A percentile compares a stretch with the other conserved stretches of the same genome.
Evolutionary conservation across 2,797 vertebrate genomes (phyloP).

Genomic region (Paramormyrops hopkinsi): DNA sequence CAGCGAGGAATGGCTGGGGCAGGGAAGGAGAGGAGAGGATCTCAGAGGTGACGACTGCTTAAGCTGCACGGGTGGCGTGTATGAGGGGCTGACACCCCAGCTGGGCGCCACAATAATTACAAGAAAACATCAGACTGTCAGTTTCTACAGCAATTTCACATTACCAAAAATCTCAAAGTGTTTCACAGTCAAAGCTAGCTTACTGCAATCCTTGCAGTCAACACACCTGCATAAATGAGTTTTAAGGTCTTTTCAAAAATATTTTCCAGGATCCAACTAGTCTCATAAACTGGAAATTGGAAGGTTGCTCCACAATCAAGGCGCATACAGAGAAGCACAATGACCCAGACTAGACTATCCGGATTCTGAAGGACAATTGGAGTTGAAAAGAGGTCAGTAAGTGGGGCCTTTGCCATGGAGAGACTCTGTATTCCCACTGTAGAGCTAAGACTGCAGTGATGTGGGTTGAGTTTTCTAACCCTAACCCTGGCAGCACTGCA

Average conservation of each 20-base stretch:
- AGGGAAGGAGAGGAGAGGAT: background rate
- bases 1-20: slow-evolving; percentile 72
- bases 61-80: background rate
- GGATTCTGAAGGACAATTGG: background rate
- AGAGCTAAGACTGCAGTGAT: background rate
- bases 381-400: background rate
- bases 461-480: background rate
- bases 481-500: background rate
- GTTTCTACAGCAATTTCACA: background rate
- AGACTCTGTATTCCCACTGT: background rate
- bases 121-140: background rate
- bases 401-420: background rate
- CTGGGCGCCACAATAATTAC: background rate
- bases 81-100: background rate
- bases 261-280: background rate
- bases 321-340: background rate
- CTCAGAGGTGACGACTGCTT: background rate
- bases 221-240: background rate
- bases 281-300: background rate
- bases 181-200: background rate
- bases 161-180: background rate
- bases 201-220: background rate
- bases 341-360: background rate
- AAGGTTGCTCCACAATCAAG: background rate
- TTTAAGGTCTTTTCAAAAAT: background rate